Evolutionary conservation across 2,797 vertebrate genomes (phyloP).

Genomic region (Pitangus sulphuratus): DNA sequence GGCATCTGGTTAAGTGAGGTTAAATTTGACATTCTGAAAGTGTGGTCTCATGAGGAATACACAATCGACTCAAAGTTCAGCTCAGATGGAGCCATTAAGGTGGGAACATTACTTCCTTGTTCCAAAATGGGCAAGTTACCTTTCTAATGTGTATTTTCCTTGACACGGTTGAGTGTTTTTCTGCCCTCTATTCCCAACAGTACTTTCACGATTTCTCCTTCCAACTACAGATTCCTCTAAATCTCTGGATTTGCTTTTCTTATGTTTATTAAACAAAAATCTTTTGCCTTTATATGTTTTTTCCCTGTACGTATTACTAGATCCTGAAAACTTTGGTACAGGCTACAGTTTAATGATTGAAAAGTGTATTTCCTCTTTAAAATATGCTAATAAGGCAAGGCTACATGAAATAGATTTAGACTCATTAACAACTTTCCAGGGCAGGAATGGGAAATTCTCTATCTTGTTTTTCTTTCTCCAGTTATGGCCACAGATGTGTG

Average conservation of each 20-base stretch:
- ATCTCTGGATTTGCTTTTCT: background rate
- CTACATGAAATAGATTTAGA: background rate
- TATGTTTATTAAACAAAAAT: background rate
- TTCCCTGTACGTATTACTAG: background rate
- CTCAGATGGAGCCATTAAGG: background rate
- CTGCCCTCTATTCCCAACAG: background rate
- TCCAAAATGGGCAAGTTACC: background rate
- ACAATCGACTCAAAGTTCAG: background rate
- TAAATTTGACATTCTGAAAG: background rate
- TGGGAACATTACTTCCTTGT: background rate
- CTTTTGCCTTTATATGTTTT: background rate
- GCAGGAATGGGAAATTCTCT: background rate
- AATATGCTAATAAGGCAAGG: background rate
- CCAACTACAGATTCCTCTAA: background rate
- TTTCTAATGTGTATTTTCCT: background rate
- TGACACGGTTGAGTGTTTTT: background rate
- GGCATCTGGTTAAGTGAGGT: background rate
- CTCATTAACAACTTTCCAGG: background rate
- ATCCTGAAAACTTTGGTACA: background rate
- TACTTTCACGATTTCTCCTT: background rate
- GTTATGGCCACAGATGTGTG: background rate
- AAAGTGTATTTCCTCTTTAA: background rate
- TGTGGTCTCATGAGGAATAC: background rate
- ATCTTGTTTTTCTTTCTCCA: background rate
- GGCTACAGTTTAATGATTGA: background rate